These are phyloP conservation scores for Bombus impatiens DNA, from an alignment of 1,140 invertebrate genomes.

Conservation along the genomic window DNA sequence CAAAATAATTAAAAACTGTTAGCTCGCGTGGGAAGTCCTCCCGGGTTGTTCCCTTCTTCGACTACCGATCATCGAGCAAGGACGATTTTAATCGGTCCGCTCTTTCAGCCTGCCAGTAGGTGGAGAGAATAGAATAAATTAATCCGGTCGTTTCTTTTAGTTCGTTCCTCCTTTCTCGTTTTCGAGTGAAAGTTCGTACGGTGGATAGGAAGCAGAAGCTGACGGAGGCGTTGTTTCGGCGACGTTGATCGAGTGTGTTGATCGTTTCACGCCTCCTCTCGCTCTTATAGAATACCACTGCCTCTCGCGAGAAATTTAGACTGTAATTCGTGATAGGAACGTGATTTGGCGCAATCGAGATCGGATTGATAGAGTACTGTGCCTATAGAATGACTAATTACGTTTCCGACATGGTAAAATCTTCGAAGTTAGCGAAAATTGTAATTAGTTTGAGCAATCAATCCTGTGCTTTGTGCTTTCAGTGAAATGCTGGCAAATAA, in stretches of 20 bases:
- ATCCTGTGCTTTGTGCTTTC: too few relatives aligned
- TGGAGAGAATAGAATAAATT: conserved; percentile 34
- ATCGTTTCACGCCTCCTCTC: neutral
- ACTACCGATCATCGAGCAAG: conserved; percentile 24
- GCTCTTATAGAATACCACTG: too few relatives aligned
- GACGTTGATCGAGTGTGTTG: neutral
- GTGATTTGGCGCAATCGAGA: too few relatives aligned
- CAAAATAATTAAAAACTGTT: conserved; percentile 80
- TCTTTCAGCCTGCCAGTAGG: too few relatives aligned
- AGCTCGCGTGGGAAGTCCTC: conserved; percentile 75
- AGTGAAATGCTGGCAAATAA: neutral
- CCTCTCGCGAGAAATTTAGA: neutral
- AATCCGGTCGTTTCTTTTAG: conserved; percentile 26
- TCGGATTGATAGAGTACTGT: neutral
- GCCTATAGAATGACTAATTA: neutral
- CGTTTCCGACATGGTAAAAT: neutral
- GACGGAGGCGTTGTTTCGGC: neutral
- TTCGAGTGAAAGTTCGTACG: neutral
- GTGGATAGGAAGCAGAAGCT: neutral
- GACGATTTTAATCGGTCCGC: neutral
- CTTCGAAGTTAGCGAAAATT: neutral
- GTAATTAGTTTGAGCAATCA: neutral
- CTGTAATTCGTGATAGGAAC: neutral
- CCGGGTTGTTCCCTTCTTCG: neutral
- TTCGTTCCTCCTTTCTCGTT: neutral